phyloP scores from a whole-genome alignment of 2,113 vertebrate genomes.

The Xyliphius kryptos region DNA sequence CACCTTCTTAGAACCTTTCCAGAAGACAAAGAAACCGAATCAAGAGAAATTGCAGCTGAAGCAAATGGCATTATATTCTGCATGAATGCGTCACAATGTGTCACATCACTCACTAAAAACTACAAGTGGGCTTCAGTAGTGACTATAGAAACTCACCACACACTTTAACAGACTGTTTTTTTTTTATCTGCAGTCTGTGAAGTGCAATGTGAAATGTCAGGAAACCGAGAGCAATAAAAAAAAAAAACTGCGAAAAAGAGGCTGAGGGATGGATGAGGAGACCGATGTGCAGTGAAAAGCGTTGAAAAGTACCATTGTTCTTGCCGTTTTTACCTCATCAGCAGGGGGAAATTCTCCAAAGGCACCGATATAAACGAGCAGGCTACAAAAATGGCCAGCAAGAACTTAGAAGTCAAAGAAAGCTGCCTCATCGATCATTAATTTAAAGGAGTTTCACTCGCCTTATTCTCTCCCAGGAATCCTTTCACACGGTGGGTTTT shows the following conservation, averaged over 20 bases:
- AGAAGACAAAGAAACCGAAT: conserved; percentile 12
- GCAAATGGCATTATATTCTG: conserved; percentile 71
- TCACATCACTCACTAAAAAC: conserved; percentile 71
- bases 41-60: conserved; percentile 49
- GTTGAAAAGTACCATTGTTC: conserved; percentile 81
- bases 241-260: too few relatives aligned
- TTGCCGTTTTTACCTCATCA: conserved; percentile 61
- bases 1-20: conserved; percentile 1
- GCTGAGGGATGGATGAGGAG: conserved; percentile 49
- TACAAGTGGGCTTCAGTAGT: conserved; percentile 65
- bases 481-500: conserved; percentile 36
- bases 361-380: conserved; percentile 26
- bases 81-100: conserved; percentile 78
- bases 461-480: conserved; percentile 21
- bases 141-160: conserved; percentile 73
- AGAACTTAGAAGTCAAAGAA: conserved; percentile 70
- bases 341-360: conserved; percentile 69
- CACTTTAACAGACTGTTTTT: conserved; percentile 56
- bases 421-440: conserved; percentile 74
- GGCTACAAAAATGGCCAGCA: conserved; percentile 46
- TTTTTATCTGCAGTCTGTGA: conserved; percentile 32
- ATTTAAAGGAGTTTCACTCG: conserved; percentile 58
- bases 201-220: conserved; percentile 13
- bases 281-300: conserved; percentile 63
- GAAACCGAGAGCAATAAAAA: conserved; percentile 14